Evolutionary conservation across 1,140 invertebrate genomes (phyloP).

Genomic region (Brachionus calyciflorus): DNA sequence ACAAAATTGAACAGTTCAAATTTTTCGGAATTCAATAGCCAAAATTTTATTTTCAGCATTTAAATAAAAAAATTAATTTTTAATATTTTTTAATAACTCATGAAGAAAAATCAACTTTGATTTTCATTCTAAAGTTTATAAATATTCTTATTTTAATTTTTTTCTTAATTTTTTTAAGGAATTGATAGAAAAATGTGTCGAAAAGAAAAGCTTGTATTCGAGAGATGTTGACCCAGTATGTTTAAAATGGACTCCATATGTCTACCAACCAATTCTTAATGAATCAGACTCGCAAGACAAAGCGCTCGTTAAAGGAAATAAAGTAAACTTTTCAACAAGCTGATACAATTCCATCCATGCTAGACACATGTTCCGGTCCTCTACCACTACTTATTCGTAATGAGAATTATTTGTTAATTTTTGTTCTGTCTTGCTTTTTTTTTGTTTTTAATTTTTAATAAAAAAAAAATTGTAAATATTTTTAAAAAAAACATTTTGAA

Average conservation of each 20-base stretch:
- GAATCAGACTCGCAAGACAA: background rate
- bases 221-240: slow-evolving; percentile 5
- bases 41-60: no score
- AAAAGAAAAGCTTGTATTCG: slow-evolving; percentile 15
- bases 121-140: no score
- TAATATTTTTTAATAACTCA: no score
- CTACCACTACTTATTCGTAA: background rate
- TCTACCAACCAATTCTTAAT: slow-evolving; percentile 20
- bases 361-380: no score
- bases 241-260: slow-evolving; percentile 34
- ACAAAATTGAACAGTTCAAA: no score
- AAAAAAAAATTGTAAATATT: slow-evolving; percentile 34
- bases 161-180: background rate
- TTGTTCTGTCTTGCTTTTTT: slow-evolving; percentile 2
- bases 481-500: slow-evolving; percentile 1
- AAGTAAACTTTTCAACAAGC: background rate
- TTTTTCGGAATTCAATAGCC: no score
- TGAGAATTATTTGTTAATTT: slow-evolving; percentile 7
- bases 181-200: slow-evolving; percentile 11
- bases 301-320: background rate
- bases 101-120: no score
- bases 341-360: background rate
- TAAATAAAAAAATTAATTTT: no score
- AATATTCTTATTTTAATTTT: background rate
- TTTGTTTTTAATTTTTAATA: slow-evolving; percentile 14